phyloP scores from a whole-genome alignment of 2,888 invertebrate genomes.

The Phlogophora meticulosa region DNA sequence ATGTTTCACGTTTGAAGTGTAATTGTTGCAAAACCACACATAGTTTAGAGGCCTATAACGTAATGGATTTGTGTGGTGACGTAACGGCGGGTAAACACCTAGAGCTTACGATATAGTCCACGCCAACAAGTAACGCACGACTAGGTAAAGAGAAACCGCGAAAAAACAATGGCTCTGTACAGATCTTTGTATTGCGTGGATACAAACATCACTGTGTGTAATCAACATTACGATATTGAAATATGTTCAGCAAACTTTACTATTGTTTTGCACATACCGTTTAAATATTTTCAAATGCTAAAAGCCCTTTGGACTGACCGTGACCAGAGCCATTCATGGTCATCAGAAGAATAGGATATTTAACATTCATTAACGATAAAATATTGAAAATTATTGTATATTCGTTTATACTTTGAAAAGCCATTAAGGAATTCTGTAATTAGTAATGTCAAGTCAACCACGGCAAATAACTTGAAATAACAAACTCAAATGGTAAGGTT shows the following conservation, averaged over 20 bases:
- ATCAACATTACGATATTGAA: slow-evolving; percentile 51
- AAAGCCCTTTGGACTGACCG: slow-evolving; percentile 56
- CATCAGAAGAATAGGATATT: slow-evolving; percentile 47
- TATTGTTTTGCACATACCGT: slow-evolving; percentile 38
- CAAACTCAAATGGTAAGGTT: slow-evolving; percentile 55
- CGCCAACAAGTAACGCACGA: slow-evolving; percentile 67
- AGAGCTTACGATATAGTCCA: slow-evolving; percentile 48
- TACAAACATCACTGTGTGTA: slow-evolving; percentile 58
- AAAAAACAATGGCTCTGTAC: slow-evolving; percentile 66
- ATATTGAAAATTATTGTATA: slow-evolving; percentile 50
- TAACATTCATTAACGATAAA: slow-evolving; percentile 52
- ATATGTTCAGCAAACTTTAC: slow-evolving; percentile 49
- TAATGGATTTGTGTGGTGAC: slow-evolving; percentile 57
- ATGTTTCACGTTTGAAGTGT: slow-evolving; percentile 61
- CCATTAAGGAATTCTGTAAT: slow-evolving; percentile 34
- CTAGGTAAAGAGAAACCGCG: slow-evolving; percentile 68
- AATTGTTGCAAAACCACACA: slow-evolving; percentile 67
- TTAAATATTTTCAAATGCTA: slow-evolving; percentile 48
- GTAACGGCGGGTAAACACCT: slow-evolving; percentile 43
- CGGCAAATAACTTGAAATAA: slow-evolving; percentile 38
- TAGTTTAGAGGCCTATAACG: slow-evolving; percentile 67
- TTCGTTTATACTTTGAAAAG: slow-evolving; percentile 18
- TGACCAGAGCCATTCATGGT: slow-evolving; percentile 51
- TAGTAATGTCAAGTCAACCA: slow-evolving; percentile 43
- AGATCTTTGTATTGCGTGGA: slow-evolving; percentile 17